Evolutionary conservation across 2,888 invertebrate genomes (phyloP).

Genomic region (Fragum sueziense): DNA sequence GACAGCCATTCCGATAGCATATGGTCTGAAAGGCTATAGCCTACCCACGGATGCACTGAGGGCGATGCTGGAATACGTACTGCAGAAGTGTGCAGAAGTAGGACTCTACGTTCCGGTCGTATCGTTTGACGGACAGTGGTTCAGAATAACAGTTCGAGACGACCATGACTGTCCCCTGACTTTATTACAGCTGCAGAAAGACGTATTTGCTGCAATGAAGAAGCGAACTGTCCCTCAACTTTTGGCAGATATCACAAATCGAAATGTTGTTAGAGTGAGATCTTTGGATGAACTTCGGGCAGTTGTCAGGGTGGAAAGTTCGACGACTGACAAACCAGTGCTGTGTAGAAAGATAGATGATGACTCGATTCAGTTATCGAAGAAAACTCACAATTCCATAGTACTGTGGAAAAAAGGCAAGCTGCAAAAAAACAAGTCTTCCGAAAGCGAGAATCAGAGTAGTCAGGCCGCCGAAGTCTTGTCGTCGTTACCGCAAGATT

Average conservation of each 20-base stretch:
- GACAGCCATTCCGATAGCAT: constrained; percentile 38
- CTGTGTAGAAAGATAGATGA: constrained; percentile 11
- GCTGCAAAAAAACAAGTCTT: background rate
- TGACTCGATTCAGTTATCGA: background rate
- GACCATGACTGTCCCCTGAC: constrained; percentile 6
- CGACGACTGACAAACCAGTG: background rate
- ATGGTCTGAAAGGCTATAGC: constrained; percentile 50
- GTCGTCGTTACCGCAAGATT: constrained; percentile 29
- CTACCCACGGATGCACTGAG: constrained; percentile 1
- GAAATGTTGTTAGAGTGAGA: background rate
- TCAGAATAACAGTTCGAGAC: constrained; percentile 12
- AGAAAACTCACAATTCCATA: background rate
- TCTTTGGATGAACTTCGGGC: background rate
- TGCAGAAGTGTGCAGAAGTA: background rate
- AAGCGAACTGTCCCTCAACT: background rate
- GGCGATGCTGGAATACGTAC: background rate
- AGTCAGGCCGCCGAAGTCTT: constrained; percentile 36
- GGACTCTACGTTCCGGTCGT: background rate
- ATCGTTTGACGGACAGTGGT: constrained; percentile 40
- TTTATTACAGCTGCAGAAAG: constrained; percentile 27
- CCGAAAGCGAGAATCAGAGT: background rate
- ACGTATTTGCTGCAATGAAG: background rate
- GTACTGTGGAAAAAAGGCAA: background rate
- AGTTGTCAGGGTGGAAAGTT: background rate
- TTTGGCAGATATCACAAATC: no score